Evolutionary conservation across 1,140 invertebrate genomes (phyloP).

Genomic region (Drosophila pallidifrons): DNA sequence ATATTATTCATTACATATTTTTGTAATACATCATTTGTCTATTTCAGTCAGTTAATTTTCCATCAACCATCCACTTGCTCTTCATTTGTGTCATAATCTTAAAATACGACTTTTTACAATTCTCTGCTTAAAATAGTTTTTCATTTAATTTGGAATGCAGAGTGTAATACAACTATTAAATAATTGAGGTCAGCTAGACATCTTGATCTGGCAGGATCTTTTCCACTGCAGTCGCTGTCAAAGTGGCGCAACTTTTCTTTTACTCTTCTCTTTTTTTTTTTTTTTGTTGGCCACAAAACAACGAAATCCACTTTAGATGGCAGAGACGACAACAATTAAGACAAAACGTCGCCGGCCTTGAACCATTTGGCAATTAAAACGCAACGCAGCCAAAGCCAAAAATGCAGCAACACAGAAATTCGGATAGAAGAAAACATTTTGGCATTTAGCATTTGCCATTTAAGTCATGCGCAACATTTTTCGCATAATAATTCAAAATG

Average conservation of each 20-base stretch:
- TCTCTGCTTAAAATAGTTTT: no score
- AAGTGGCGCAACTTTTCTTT: constrained; percentile 18
- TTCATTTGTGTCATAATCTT: no score
- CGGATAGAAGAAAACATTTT: constrained; percentile 15
- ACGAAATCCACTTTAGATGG: constrained; percentile 50
- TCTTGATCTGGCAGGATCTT: constrained; percentile 38
- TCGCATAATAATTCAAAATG: constrained; percentile 18
- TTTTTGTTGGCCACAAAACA: constrained; percentile 25
- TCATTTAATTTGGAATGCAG: not conserved
- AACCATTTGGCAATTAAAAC: constrained; percentile 63
- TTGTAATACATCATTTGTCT: no score
- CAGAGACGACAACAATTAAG: not conserved
- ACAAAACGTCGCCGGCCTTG: constrained; percentile 33
- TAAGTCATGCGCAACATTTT: constrained; percentile 12
- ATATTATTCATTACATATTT: no score
- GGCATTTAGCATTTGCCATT: constrained; percentile 32
- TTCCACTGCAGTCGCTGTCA: constrained; percentile 23
- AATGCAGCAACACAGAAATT: constrained; percentile 21
- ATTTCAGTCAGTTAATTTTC: no score
- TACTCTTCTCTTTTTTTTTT: no score
- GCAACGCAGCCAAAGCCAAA: constrained; percentile 30
- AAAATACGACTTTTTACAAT: no score
- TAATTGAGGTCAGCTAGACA: constrained; percentile 28
- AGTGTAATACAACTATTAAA: not conserved
- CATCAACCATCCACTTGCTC: no score